Percentiles rank a stretch among this genome's conserved stretches.
These are phyloP conservation scores for Danio kyathit DNA, from an alignment of 2,797 vertebrate genomes.

Conservation along the genomic window DNA sequence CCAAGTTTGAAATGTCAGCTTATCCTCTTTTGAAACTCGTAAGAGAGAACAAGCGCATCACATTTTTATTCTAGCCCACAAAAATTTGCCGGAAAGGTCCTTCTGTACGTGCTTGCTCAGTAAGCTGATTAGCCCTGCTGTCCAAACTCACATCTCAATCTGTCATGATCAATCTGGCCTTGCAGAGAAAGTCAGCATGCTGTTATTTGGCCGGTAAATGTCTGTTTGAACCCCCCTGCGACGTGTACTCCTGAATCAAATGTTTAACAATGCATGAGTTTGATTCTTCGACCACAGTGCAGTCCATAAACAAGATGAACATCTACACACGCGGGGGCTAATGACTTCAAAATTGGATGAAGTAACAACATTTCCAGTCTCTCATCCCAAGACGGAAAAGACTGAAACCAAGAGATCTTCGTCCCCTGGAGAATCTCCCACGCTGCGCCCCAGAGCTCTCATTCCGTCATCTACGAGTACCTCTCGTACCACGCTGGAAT, in stretches of 20 bases:
- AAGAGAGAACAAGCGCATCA: neutral
- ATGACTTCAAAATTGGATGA: constrained; percentile 15
- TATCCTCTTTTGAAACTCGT: constrained; percentile 22
- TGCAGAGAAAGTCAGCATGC: constrained; percentile 56
- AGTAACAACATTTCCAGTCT: constrained; percentile 38
- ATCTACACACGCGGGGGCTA: neutral
- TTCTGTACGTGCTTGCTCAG: constrained; percentile 9
- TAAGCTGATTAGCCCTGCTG: constrained; percentile 66
- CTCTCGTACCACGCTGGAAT: constrained; percentile 69
- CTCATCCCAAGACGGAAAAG: constrained; percentile 49
- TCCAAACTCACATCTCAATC: constrained; percentile 70
- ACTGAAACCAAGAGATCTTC: constrained; percentile 51
- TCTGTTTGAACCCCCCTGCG: constrained; percentile 20
- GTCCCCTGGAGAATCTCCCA: constrained; percentile 34
- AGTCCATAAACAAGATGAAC: constrained; percentile 21
- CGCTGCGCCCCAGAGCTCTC: constrained; percentile 18
- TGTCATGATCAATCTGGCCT: constrained; percentile 69
- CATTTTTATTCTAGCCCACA: neutral
- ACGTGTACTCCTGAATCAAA: constrained; percentile 23
- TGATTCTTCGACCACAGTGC: constrained; percentile 5
- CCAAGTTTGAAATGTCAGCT: constrained; percentile 32
- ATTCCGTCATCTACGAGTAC: constrained; percentile 21
- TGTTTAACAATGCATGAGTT: constrained; percentile 47
- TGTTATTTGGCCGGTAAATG: constrained; percentile 53
- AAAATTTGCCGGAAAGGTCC: constrained; percentile 15